Base-by-base conservation (phyloP, 2,113 vertebrate species). In the Dryoscopus gambensis region DNA sequence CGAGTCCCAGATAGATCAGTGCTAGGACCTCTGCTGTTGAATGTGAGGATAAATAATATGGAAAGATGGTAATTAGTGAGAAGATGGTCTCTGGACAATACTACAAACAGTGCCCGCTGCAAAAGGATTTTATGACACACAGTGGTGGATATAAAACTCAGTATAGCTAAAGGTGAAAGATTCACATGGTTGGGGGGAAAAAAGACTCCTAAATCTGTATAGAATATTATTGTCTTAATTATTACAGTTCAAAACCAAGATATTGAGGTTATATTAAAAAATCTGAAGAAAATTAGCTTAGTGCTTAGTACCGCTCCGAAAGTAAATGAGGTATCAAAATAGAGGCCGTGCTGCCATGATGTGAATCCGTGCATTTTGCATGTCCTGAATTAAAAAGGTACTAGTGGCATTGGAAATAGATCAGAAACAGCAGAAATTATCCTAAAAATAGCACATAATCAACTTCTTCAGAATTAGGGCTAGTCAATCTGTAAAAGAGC, bases 181-280 rank as follows among this genome's bases (percentile, higher is more conserved):
- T 15, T 69, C 22, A 40, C 12, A 3, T 33, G 27, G 14, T 60
- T 80, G 9, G 3, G 17, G 10, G 2, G 0, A 7, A 16, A n/a
- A 57, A 77, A 13, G 7, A 5, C 4, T 62, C n/a, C 37, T 87
- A n/a, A 33, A 46, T 85, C 47, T 71, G 46, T 84, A 33, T 10
- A 55, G 30, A 80, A 50, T 64, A 35, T 47, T 46, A n/a, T 78
- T 69, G 6, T 83, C 13, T 30, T 62, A 70, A 73, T 78, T 85
- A 55, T 42, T 85, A 46, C 18, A 24, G 15, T 59, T 80, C 12
- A 44, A 62, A n/a, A 92, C 40, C 17, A 68, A 71, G 18, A 68
- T 59, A 18, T 79, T 15, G 0, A 64, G 9, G 10, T 90, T 76
- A 31, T 60, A 71, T 20, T 71, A 84, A 93, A 46, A 93, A 21